Base-by-base conservation (phyloP, 2,888 invertebrate species). In the Ditylenchus weischeri region DNA sequence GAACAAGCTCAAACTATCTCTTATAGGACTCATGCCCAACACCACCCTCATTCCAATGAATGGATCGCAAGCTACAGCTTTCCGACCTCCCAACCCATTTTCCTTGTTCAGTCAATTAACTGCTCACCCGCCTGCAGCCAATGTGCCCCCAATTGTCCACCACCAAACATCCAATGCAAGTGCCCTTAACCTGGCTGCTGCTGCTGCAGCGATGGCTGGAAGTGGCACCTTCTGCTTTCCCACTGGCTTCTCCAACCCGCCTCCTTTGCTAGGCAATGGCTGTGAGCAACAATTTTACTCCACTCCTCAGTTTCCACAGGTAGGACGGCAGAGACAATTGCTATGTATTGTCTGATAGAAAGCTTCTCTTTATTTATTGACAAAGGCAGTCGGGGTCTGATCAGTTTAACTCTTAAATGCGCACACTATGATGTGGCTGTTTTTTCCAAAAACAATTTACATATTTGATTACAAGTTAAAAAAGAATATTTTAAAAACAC, bases 131-230 rank as follows among this genome's bases (percentile, higher is more conserved):
- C 10, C 54, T 29, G 23, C 7, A 8, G 51, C 7, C 7, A 6
- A 51, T 23, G 11, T 21, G 29, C 54, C 21, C 13, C 23, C 54
- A 23, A 2, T 5, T 11, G 11, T 18, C 11, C 23, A 29, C 11
- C 54, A 54, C 11, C 54, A 54, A 51, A 54, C 21, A 2, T 54
- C 29, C 15, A 43, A 10, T 43, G 43, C 43, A 10, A 43, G 43
- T 21, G 54, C 54, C 29, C 54, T 54, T 7, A 54, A 54, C 54
- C 29, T 54, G 54, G 54, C 54, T 21, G 54, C 54, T 43, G 15
- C 29, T 4, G 50, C 21, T 19, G 50, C 54, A 2, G 54, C 54
- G n/a, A 54, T 54, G 54, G 54, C 54, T 11, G 54, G 54, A 54
- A n/a, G 7, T 1, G 29, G 29, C 11, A 29, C 3, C n/a, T 54